A percentile compares a stretch with the other conserved stretches of the same genome.
Conservation (phyloP, 2,888 invertebrate genomes). For the Odontocerum albicorne region DNA sequence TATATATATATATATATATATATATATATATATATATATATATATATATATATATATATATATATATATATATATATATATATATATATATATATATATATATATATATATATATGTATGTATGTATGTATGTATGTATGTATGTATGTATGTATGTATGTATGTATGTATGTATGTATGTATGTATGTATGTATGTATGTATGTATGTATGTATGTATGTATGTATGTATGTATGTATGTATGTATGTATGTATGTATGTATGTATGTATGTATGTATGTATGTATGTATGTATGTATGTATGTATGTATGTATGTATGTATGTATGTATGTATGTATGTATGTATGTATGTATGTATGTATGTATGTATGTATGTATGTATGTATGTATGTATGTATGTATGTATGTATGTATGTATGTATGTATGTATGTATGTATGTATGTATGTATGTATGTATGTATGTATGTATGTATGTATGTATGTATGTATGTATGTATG, state of each 20-base stretch:
- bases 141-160: background rate
- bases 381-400: constrained; percentile 1
- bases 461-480: constrained; percentile 3
- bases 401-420: constrained; percentile 1
- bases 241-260: constrained; percentile 3
- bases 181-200: background rate
- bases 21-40: background rate
- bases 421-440: constrained; percentile 1
- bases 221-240: too few relatives aligned
- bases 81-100: constrained; percentile 15
- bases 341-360: constrained; percentile 1
- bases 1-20: background rate
- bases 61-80: constrained; percentile 15
- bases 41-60: constrained; percentile 11
- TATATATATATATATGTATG: constrained; percentile 7
- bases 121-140: background rate
- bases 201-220: too few relatives aligned
- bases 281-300: constrained; percentile 10
- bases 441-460: constrained; percentile 1
- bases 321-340: constrained; percentile 1
- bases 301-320: constrained; percentile 2
- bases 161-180: background rate
- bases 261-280: constrained; percentile 5
- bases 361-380: constrained; percentile 1
- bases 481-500: constrained; percentile 1